These are phyloP conservation scores for Desmophyllum pertusum DNA, from an alignment of 92 coral and sea anemone genomes.

Conservation along the genomic window DNA sequence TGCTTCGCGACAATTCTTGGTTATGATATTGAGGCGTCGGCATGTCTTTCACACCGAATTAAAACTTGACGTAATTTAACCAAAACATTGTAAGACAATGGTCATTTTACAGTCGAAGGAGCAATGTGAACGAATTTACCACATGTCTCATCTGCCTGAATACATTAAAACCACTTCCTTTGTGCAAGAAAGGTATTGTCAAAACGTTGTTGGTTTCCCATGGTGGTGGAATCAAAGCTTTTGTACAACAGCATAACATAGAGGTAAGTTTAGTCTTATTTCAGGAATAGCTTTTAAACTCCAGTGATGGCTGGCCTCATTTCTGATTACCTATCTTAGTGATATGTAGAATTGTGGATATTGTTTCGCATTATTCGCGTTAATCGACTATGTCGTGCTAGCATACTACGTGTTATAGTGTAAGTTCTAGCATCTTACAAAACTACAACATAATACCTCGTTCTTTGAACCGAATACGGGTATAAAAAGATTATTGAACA, in stretches of 20 bases:
- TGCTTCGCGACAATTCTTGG: background rate
- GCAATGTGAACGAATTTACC: background rate
- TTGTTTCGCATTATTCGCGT: background rate
- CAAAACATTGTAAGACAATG: conserved; percentile 5
- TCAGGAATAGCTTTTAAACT: too few relatives aligned
- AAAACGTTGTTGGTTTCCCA: background rate
- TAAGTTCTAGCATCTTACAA: background rate
- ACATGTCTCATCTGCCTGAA: background rate
- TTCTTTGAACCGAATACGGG: too few relatives aligned
- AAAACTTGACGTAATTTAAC: background rate
- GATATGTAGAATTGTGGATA: background rate
- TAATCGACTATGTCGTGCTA: background rate
- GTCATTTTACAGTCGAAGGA: background rate
- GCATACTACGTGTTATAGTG: background rate
- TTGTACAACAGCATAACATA: background rate
- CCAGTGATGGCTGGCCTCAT: background rate
- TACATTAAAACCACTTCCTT: background rate
- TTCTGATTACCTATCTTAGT: background rate
- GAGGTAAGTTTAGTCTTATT: background rate
- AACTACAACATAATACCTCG: background rate
- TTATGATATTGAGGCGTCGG: conserved; percentile 1
- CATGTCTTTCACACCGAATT: background rate
- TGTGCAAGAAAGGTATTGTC: background rate
- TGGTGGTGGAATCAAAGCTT: background rate
- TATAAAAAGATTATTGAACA: too few relatives aligned